A percentile compares a stretch with the other conserved stretches of the same genome.
Evolutionary conservation across 2,113 vertebrate genomes (phyloP).

Genomic region (Nycticebus coucang): DNA sequence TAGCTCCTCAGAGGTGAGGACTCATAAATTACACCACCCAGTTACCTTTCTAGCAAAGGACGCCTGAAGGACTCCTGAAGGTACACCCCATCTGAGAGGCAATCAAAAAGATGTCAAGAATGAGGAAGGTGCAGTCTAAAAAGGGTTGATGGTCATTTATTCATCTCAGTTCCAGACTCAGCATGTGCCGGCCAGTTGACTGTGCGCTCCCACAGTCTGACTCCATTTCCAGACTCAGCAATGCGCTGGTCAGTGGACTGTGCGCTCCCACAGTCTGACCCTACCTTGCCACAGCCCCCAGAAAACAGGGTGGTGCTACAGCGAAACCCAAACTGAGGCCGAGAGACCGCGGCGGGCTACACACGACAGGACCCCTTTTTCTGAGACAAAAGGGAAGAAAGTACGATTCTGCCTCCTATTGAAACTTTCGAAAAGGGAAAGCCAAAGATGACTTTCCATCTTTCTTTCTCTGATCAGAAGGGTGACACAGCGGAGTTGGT

Average conservation of each 20-base stretch:
- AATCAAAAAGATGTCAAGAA: slow-evolving; percentile 10
- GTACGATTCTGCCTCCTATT: not conserved
- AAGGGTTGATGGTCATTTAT: not conserved
- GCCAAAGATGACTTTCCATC: not conserved
- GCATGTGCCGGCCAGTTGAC: not conserved
- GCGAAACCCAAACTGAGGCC: not conserved
- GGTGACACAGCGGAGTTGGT: not conserved
- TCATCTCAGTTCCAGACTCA: not conserved
- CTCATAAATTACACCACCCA: not conserved
- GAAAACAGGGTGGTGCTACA: fast-evolving
- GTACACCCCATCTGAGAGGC: not conserved
- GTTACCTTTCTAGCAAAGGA: slow-evolving; percentile 36
- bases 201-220: not conserved
- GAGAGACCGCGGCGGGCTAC: not conserved
- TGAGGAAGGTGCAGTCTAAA: not conserved
- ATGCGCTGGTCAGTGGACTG: not conserved
- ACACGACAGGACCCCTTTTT: not conserved
- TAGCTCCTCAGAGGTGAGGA: not conserved
- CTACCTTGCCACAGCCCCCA: not conserved
- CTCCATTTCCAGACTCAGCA: not conserved
- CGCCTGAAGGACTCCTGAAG: not conserved
- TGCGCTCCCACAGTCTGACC: not conserved
- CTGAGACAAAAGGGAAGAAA: not conserved
- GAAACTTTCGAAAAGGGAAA: not conserved
- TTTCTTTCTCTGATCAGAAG: not conserved